phyloP scores from a whole-genome alignment of 2,113 vertebrate genomes.

The Ceyx melanurus region DNA sequence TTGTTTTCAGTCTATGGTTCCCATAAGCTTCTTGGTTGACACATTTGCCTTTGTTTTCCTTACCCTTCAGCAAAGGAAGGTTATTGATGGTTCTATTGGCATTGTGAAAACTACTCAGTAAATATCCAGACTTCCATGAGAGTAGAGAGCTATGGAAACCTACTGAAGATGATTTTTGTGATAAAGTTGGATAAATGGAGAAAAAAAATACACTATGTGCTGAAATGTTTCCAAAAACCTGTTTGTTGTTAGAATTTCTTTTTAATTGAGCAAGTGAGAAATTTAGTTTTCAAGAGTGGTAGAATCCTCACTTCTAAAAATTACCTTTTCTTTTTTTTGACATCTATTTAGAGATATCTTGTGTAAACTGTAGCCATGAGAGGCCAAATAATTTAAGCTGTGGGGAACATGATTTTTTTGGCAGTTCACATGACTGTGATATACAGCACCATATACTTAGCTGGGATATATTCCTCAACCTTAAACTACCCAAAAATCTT shows the following conservation, averaged over 20 bases:
- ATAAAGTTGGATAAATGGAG: not conserved
- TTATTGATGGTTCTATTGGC: not conserved
- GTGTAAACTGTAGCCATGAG: not conserved
- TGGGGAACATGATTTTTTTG: not conserved
- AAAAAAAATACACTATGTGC: not conserved
- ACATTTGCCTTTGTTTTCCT: not conserved
- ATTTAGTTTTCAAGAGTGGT: not conserved
- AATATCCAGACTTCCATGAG: not conserved
- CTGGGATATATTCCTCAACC: not conserved
- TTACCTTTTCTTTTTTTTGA: not conserved
- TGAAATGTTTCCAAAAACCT: not conserved
- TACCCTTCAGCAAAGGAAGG: not conserved
- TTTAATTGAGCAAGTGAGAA: not conserved
- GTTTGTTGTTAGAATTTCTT: not conserved
- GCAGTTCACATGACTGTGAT: too few relatives aligned
- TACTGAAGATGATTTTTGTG: not conserved
- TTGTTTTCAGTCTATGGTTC: not conserved
- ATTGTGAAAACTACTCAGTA: rapidly evolving
- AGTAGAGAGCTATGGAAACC: not conserved
- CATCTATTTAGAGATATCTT: rapidly evolving
- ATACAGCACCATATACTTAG: too few relatives aligned
- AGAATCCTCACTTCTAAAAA: not conserved
- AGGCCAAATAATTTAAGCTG: not conserved
- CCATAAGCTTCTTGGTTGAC: rapidly evolving
- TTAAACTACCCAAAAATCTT: not conserved